phyloP scores from a whole-genome alignment of 1,140 invertebrate genomes.

The Drosophila varians region DNA sequence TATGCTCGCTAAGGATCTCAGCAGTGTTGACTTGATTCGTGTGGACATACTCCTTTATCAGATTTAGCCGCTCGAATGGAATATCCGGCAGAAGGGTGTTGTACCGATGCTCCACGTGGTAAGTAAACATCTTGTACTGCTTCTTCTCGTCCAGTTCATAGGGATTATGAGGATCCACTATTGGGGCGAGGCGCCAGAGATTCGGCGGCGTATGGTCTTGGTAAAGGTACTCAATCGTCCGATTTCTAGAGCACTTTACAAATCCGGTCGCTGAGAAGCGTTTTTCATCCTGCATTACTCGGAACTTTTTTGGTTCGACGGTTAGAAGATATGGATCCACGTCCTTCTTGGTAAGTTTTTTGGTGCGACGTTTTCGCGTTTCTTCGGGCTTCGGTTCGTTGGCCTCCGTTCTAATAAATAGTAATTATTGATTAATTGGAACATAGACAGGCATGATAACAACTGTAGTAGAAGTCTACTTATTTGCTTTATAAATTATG shows the following conservation, averaged over 20 bases:
- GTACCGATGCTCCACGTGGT: conserved; percentile 76
- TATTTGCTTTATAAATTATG: no score
- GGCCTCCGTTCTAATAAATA: conserved; percentile 5
- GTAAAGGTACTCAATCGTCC: conserved; percentile 58
- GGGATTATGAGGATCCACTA: conserved; percentile 70
- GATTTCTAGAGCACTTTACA: conserved; percentile 45
- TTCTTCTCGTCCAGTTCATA: conserved; percentile 72
- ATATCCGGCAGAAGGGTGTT: conserved; percentile 77
- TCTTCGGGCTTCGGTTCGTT: conserved; percentile 19
- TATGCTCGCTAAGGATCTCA: conserved; percentile 40
- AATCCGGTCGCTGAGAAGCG: conserved; percentile 47
- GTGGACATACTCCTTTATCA: conserved; percentile 75
- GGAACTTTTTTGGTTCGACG: conserved; percentile 59
- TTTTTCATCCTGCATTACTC: conserved; percentile 59
- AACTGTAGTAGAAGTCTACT: neutral
- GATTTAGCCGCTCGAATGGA: conserved; percentile 68
- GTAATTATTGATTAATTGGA: neutral
- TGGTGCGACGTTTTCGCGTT: conserved; percentile 50
- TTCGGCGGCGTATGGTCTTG: conserved; percentile 70
- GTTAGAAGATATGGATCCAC: conserved; percentile 60
- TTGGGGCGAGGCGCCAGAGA: conserved; percentile 57
- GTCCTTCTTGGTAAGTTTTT: conserved; percentile 56
- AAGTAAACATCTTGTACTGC: conserved; percentile 77
- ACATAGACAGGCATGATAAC: neutral
- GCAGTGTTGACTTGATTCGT: conserved; percentile 49